A percentile compares a stretch with the other conserved stretches of the same genome.
phyloP scores from a whole-genome alignment of 2,797 vertebrate genomes.

The Chelonia mydas region DNA sequence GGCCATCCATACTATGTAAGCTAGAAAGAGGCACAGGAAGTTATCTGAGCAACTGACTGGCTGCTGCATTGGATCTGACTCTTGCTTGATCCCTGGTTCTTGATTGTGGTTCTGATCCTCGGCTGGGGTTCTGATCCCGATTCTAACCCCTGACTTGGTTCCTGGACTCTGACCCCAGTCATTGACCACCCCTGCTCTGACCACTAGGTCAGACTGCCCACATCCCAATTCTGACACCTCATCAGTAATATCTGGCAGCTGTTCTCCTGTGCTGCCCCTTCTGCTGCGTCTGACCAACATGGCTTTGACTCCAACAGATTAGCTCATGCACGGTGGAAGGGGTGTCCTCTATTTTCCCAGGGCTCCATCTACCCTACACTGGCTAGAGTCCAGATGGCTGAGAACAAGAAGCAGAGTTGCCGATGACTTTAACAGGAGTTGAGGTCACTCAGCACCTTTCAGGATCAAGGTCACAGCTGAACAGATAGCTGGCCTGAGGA shows the following conservation, averaged over 20 bases:
- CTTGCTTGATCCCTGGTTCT: background rate
- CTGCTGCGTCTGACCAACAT: background rate
- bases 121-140: background rate
- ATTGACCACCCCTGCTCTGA: background rate
- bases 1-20: background rate
- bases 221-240: background rate
- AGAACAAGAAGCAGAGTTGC: background rate
- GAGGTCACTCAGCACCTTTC: background rate
- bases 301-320: background rate
- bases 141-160: background rate
- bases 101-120: background rate
- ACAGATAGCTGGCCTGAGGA: background rate
- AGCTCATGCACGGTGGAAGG: accelerated
- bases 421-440: background rate
- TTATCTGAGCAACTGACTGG: background rate
- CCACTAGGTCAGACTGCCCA: background rate
- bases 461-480: background rate
- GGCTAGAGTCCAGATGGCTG: background rate
- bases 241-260: background rate
- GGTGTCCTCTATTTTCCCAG: accelerated
- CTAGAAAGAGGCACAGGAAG: background rate
- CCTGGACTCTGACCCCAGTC: background rate
- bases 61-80: background rate
- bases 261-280: background rate
- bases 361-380: background rate